A percentile compares a stretch with the other conserved stretches of the same genome.
Conservation (phyloP, 2,888 invertebrate species). For the Drymonia ruficornis region DNA sequence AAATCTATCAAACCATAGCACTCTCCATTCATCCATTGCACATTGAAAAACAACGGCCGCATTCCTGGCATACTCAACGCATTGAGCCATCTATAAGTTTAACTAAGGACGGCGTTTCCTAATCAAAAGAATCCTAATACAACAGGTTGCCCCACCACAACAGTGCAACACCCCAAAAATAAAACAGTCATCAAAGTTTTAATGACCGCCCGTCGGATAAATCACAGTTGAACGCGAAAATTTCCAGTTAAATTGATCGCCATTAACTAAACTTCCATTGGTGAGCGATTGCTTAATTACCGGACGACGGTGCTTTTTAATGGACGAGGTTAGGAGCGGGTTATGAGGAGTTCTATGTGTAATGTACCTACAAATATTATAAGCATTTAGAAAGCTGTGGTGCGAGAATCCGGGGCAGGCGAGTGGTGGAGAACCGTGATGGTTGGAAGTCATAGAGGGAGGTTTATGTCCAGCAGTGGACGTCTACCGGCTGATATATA, state of each 20-base stretch:
- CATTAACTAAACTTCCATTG: slow-evolving; percentile 36
- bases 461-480: too few relatives aligned
- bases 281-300: slow-evolving; percentile 38
- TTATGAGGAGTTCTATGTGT: background rate
- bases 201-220: slow-evolving; percentile 45
- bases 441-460: too few relatives aligned
- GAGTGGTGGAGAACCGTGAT: too few relatives aligned
- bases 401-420: too few relatives aligned
- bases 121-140: background rate
- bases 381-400: background rate
- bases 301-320: slow-evolving; percentile 31
- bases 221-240: slow-evolving; percentile 42
- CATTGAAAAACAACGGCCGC: too few relatives aligned
- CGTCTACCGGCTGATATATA: too few relatives aligned
- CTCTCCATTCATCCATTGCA: too few relatives aligned
- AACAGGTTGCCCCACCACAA: background rate
- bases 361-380: too few relatives aligned
- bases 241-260: slow-evolving; percentile 43
- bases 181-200: slow-evolving; percentile 52
- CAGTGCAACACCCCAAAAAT: slow-evolving; percentile 42
- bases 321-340: slow-evolving; percentile 25
- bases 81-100: too few relatives aligned
- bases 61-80: too few relatives aligned
- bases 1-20: too few relatives aligned
- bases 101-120: too few relatives aligned